A percentile compares a stretch with the other conserved stretches of the same genome.
Conservation (phyloP, 2,113 vertebrate genomes). For the Callorhinus ursinus region DNA sequence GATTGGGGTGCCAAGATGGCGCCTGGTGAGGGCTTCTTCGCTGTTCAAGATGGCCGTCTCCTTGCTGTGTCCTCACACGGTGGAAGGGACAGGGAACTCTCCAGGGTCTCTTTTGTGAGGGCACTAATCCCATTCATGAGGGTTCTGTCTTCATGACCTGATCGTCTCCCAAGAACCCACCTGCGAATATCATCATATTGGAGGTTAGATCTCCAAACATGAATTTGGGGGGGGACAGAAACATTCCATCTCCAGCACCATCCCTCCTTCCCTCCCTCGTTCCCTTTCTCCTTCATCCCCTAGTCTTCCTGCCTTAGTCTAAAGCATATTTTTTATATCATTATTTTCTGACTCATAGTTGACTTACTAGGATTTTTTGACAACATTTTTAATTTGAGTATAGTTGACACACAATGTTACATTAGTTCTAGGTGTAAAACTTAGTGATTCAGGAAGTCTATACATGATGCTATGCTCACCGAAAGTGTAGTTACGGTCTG, state of each 20-base stretch:
- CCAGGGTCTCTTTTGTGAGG: neutral
- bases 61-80: neutral
- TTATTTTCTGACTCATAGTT: neutral
- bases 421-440: neutral
- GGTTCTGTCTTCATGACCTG: neutral
- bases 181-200: neutral
- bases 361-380: neutral
- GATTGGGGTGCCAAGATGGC: neutral
- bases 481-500: neutral
- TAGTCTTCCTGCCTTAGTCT: neutral
- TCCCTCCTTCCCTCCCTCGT: neutral
- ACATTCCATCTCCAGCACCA: neutral
- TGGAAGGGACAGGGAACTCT: neutral
- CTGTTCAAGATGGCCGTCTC: neutral
- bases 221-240: neutral
- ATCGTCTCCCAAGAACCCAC: neutral
- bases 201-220: neutral
- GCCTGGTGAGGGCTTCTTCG: neutral
- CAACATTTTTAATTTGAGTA: neutral
- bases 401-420: neutral
- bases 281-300: neutral
- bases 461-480: neutral
- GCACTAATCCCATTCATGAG: neutral
- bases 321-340: neutral
- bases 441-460: neutral